Conservation (phyloP, 2,113 vertebrate genomes). For the Anhinga rufa region DNA sequence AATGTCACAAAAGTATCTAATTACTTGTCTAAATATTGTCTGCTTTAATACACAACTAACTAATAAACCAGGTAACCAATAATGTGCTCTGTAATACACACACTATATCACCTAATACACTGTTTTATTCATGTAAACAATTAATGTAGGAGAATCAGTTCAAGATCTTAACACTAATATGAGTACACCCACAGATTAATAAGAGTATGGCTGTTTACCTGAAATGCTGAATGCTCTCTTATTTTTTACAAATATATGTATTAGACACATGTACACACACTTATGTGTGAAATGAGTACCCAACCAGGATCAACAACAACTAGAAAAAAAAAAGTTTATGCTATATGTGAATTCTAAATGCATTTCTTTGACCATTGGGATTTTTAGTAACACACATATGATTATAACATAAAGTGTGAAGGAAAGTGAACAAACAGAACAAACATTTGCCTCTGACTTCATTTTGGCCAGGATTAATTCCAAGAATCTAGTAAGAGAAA, state of each 20-base stretch:
- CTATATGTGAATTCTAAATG: neutral
- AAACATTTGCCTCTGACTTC: neutral
- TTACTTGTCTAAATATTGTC: neutral
- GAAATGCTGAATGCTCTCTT: neutral
- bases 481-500: neutral
- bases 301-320: neutral
- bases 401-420: neutral
- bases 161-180: neutral
- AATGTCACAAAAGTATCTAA: neutral
- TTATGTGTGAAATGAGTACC: neutral
- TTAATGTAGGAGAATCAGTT: neutral
- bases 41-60: neutral
- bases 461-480: neutral
- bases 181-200: neutral
- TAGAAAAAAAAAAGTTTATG: neutral
- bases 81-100: neutral
- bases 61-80: neutral
- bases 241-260: neutral
- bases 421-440: neutral
- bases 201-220: neutral
- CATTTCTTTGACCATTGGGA: neutral
- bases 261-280: neutral
- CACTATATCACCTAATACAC: neutral
- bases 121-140: neutral
- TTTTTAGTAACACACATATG: neutral